phyloP scores from a whole-genome alignment of 2,797 vertebrate species.

The Spea hammondii region DNA sequence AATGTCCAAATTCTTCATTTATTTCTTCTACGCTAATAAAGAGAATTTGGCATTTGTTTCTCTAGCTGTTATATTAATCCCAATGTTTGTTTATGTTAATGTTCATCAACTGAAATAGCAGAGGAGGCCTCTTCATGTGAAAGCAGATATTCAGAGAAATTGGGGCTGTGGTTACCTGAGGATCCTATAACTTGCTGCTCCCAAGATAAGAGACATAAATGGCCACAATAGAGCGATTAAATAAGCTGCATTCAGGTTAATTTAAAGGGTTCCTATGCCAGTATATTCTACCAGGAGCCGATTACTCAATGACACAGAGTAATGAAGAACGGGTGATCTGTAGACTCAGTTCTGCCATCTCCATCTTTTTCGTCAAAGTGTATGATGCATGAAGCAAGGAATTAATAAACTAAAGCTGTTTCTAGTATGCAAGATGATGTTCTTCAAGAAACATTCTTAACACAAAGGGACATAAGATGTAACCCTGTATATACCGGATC shows the following conservation, averaged over 20 bases:
- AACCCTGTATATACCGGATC: too few species aligned
- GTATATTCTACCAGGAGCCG: neutral
- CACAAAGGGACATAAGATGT: too few species aligned
- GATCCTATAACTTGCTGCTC: too few species aligned
- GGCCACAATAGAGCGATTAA: neutral
- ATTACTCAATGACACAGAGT: constrained; percentile 4
- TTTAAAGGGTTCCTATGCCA: neutral
- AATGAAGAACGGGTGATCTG: constrained; percentile 9
- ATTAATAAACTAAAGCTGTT: neutral
- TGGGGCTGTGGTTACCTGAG: too few species aligned
- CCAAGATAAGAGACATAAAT: neutral
- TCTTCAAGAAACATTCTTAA: neutral
- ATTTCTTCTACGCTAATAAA: too few species aligned
- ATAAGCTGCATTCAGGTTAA: neutral
- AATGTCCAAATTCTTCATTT: too few species aligned
- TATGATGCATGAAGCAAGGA: constrained; percentile 1
- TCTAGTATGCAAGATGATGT: neutral
- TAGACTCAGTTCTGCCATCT: constrained; percentile 5
- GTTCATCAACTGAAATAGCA: too few species aligned
- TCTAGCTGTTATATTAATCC: too few species aligned
- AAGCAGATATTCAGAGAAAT: too few species aligned
- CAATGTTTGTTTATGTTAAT: too few species aligned
- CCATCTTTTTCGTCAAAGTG: constrained; percentile 3
- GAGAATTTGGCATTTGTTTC: too few species aligned
- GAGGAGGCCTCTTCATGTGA: too few species aligned